Evolutionary conservation across 2,888 invertebrate species (phyloP), one percentile per base, ranked within the genome.

Genomic region (Dryobotodes eremita): DNA sequence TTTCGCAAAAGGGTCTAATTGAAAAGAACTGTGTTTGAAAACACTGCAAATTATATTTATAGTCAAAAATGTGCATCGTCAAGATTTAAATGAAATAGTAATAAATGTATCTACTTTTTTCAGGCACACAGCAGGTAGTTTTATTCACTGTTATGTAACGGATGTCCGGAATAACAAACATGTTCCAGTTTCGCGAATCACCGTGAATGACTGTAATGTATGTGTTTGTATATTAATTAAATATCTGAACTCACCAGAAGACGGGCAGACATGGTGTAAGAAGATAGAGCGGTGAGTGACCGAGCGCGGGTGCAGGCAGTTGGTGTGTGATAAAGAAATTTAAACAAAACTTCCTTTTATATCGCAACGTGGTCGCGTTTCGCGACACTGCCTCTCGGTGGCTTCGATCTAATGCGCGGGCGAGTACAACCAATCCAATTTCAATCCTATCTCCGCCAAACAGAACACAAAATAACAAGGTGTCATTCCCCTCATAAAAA

Each of bases 321-420:
- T 88, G 94, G 93, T 95, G 91, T 96, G 94, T 96, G 96, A 95
- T 96, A 96, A 96, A 96, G 95, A 96, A 94, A 96, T 95, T 96
- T 95, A 92, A 94, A 95, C 94, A 94, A 95, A 95, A 96, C 95
- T 96, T 95, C 95, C 96, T 96, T 96, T 96, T 96, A 96, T 96
- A 96, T 95, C 92, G 93, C 96, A 96, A 96, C 96, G 96, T 96
- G 96, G 92, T 95, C 90, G 94, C 93, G 95, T 96, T 96, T 96
- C 96, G 96, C 96, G 96, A 96, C 95, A 95, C 93, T 94, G 95
- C 94, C 93, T 95, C 95, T 94, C 90, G 80, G 90, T 91, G 81
- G 87, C 92, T 93, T 92, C 92, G 87, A 92, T 92, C 91, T 91
- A 90, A 92, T 90, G 90, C 88, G 86, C 89, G 79, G 79, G 74